Evolutionary conservation across 2,113 vertebrate species (phyloP).

Genomic region (Podiceps cristatus): DNA sequence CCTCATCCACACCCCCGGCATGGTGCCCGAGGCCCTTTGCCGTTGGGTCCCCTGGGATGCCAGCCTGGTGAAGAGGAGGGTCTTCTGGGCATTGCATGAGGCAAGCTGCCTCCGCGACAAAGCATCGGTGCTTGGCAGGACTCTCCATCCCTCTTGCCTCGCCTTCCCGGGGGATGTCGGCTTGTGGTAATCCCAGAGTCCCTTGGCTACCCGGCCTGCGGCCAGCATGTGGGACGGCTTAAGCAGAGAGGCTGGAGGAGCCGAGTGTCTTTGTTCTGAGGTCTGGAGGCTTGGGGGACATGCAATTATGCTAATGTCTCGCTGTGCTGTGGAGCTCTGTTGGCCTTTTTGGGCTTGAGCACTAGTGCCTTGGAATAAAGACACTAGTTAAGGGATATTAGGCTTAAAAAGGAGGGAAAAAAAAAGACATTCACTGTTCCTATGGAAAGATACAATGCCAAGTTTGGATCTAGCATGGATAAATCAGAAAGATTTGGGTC

Average conservation of each 20-base stretch:
- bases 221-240: not conserved
- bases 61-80: not conserved
- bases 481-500: not conserved
- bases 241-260: not conserved
- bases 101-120: accelerated
- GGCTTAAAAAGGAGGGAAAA: not conserved
- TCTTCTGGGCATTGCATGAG: not conserved
- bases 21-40: not conserved
- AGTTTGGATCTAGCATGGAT: not conserved
- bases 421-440: not conserved
- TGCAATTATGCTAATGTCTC: not conserved
- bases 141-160: not conserved
- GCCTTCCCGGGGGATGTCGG: accelerated
- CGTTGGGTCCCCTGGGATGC: not conserved
- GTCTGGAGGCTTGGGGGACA: not conserved
- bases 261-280: conserved; percentile 17
- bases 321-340: not conserved
- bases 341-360: not conserved
- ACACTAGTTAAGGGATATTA: not conserved
- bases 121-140: accelerated
- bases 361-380: not conserved
- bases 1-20: not conserved
- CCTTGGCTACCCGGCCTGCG: accelerated
- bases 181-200: not conserved
- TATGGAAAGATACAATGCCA: not conserved